A percentile compares a stretch with the other conserved stretches of the same genome.
Evolutionary conservation across 1,140 invertebrate species (phyloP).

Genomic region (Nephila pilipes): DNA sequence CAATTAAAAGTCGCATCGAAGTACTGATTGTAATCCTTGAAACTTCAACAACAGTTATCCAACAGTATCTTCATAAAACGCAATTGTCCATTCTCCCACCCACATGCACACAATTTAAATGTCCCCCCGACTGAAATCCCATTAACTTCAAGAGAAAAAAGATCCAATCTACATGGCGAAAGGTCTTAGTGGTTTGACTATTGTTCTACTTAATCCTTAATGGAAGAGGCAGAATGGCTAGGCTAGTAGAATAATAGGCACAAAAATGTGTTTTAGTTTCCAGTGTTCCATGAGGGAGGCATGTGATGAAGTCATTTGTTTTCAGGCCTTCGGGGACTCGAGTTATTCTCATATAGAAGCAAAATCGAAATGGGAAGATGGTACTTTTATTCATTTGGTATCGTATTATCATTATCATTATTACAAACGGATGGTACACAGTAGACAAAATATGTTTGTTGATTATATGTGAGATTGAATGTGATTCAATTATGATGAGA

Average conservation of each 20-base stretch:
- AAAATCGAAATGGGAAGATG: background rate
- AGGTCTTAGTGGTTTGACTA: background rate
- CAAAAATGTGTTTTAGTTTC: background rate
- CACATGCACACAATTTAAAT: no score
- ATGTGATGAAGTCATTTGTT: conserved; percentile 33
- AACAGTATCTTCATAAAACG: background rate
- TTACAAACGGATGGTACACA: background rate
- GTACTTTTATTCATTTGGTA: background rate
- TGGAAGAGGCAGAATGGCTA: conserved; percentile 14
- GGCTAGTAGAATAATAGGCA: background rate
- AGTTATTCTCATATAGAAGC: background rate
- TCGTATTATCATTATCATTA: conserved; percentile 13
- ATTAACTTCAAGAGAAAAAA: background rate
- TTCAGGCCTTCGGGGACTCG: background rate
- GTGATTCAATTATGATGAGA: background rate
- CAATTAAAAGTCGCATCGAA: background rate
- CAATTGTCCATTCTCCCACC: conserved; percentile 4
- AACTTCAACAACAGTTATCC: background rate
- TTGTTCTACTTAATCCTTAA: background rate
- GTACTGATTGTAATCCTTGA: background rate
- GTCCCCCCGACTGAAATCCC: background rate
- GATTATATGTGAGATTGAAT: background rate
- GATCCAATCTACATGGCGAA: background rate
- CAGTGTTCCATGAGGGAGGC: background rate
- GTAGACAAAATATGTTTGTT: background rate